phyloP scores from a whole-genome alignment of 2,888 invertebrate species.

The Parasteatoda lunata region DNA sequence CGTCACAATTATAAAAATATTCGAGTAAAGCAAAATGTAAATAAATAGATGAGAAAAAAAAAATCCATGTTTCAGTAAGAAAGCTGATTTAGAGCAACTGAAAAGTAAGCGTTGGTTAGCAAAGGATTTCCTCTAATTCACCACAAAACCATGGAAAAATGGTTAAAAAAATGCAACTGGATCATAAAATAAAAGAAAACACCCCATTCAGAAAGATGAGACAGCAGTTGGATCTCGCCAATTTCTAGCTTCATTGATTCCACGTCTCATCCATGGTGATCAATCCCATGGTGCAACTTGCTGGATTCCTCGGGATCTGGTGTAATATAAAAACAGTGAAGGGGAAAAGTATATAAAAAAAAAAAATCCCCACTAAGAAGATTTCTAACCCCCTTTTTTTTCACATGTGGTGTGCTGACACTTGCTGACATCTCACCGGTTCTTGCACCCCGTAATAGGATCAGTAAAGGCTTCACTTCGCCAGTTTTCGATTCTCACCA shows the following conservation, averaged over 20 bases:
- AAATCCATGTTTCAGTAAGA: too few species aligned
- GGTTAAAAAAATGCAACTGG: not conserved
- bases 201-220: slow-evolving; percentile 29
- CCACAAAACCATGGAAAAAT: too few species aligned
- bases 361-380: not conserved
- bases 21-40: too few species aligned
- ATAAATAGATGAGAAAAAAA: too few species aligned
- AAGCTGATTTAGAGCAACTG: too few species aligned
- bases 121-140: not conserved
- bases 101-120: too few species aligned
- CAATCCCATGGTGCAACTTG: not conserved
- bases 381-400: not conserved
- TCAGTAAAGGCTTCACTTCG: not conserved
- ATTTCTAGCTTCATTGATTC: slow-evolving; percentile 65
- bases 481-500: not conserved
- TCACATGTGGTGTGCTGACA: not conserved
- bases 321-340: not conserved
- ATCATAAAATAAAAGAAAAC: slow-evolving; percentile 12
- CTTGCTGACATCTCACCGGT: not conserved
- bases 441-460: not conserved
- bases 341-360: too few species aligned
- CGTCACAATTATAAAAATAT: too few species aligned
- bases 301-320: too few species aligned
- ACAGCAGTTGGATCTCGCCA: slow-evolving; percentile 52
- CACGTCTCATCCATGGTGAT: slow-evolving; percentile 8